Conservation (phyloP, 2,888 invertebrate genomes). For the Trypoxylon attenuatum region DNA sequence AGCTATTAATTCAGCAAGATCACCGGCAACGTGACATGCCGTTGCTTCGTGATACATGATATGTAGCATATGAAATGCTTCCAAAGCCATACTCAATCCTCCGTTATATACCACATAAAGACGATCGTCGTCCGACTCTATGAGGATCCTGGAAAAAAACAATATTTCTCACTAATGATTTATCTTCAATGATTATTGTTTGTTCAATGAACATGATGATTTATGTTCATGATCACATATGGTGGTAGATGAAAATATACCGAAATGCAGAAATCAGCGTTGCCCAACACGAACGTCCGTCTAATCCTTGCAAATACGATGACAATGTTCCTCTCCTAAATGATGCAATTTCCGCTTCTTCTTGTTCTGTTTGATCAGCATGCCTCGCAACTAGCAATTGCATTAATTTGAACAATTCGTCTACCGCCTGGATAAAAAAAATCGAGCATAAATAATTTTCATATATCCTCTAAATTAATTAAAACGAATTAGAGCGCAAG, state of each 20-base stretch:
- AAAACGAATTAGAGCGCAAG: no score
- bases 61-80: conserved; percentile 93
- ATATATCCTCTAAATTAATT: no score
- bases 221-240: neutral
- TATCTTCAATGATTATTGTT: no score
- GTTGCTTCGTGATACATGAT: conserved; percentile 96
- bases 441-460: no score
- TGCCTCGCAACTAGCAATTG: conserved; percentile 90
- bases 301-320: conserved; percentile 91
- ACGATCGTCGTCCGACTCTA: conserved; percentile 92
- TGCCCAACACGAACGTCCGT: conserved; percentile 94
- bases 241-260: conserved; percentile 42
- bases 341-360: conserved; percentile 87
- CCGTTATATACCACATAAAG: conserved; percentile 93
- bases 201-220: no score
- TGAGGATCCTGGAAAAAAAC: conserved; percentile 89
- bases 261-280: conserved; percentile 91
- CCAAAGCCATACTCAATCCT: conserved; percentile 81
- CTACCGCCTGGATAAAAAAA: conserved; percentile 81
- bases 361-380: conserved; percentile 85
- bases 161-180: no score
- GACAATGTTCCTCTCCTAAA: conserved; percentile 90
- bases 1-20: conserved; percentile 88
- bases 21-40: conserved; percentile 89
- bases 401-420: conserved; percentile 93